phyloP scores from a whole-genome alignment of 2,797 vertebrate species.

The Chanos chanos region DNA sequence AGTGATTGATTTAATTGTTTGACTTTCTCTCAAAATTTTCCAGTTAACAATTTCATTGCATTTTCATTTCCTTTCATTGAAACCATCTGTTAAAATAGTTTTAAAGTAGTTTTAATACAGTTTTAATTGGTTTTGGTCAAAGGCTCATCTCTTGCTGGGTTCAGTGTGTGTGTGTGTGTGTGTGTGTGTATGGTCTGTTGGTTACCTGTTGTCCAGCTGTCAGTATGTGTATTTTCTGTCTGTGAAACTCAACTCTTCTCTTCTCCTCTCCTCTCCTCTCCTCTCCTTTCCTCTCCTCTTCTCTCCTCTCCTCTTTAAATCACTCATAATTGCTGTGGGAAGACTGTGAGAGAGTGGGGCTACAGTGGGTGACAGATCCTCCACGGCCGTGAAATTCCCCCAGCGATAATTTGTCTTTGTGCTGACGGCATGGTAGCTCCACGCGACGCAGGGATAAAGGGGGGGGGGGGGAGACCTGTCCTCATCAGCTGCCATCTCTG shows the following conservation, averaged over 20 bases:
- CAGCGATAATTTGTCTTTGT: conserved; percentile 90
- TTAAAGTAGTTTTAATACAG: too few relatives aligned
- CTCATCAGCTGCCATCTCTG: conserved; percentile 95
- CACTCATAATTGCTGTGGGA: conserved; percentile 69
- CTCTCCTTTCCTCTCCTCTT: conserved; percentile 50
- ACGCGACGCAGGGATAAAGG: conserved; percentile 79
- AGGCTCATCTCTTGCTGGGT: neutral
- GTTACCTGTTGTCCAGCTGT: conserved; percentile 23
- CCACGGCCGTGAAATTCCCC: conserved; percentile 78
- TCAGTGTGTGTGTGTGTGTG: neutral
- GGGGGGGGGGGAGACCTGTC: conserved; percentile 74
- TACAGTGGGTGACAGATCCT: conserved; percentile 81
- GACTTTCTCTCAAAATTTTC: too few relatives aligned
- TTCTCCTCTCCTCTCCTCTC: conserved; percentile 51
- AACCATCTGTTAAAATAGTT: conserved; percentile 21
- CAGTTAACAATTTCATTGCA: too few relatives aligned
- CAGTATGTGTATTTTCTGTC: conserved; percentile 7
- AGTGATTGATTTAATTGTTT: too few relatives aligned
- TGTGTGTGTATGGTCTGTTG: neutral
- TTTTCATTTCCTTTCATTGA: conserved; percentile 20
- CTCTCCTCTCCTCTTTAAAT: conserved; percentile 65
- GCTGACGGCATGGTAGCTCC: conserved; percentile 82
- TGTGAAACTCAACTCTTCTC: conserved; percentile 46
- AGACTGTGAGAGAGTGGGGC: conserved; percentile 65
- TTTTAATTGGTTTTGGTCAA: conserved; percentile 15